Conservation (phyloP, 2,888 invertebrate genomes). For the Yponomeuta evonymella region DNA sequence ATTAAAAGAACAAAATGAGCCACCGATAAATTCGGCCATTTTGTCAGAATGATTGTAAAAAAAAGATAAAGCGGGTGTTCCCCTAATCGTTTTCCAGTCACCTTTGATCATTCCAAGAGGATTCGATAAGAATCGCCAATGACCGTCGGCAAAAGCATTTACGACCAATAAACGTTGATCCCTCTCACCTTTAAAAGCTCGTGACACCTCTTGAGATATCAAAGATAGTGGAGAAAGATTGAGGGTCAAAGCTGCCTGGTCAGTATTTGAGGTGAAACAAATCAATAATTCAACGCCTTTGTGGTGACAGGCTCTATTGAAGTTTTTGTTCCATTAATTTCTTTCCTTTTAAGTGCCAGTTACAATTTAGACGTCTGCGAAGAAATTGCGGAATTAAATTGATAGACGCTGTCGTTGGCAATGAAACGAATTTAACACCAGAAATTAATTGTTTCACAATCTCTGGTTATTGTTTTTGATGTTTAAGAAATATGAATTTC, state of each 20-base stretch:
- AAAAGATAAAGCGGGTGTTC: conserved; percentile 16
- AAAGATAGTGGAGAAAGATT: neutral
- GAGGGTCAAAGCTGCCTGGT: neutral
- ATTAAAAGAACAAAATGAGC: conserved; percentile 11
- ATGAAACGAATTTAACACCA: neutral
- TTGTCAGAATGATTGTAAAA: conserved; percentile 18
- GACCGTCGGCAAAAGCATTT: conserved; percentile 9
- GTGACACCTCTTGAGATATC: neutral
- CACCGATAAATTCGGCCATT: conserved; percentile 16
- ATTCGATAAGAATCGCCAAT: conserved; percentile 13
- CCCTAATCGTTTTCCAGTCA: conserved; percentile 16
- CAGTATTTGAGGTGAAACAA: conserved; percentile 29
- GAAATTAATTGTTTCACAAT: neutral
- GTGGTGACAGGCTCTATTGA: conserved; percentile 24
- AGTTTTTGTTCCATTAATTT: conserved; percentile 17
- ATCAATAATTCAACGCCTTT: conserved; percentile 43
- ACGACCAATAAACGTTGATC: neutral
- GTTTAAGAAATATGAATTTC: no score
- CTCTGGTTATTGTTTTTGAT: neutral
- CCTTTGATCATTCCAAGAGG: conserved; percentile 14
- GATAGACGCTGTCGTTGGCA: neutral
- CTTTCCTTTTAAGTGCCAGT: conserved; percentile 2
- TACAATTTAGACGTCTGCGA: neutral
- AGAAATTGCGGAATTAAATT: neutral
- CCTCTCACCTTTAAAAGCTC: conserved; percentile 10